Conservation (phyloP, 2,113 vertebrate species). For the Phalacrocorax aristotelis region DNA sequence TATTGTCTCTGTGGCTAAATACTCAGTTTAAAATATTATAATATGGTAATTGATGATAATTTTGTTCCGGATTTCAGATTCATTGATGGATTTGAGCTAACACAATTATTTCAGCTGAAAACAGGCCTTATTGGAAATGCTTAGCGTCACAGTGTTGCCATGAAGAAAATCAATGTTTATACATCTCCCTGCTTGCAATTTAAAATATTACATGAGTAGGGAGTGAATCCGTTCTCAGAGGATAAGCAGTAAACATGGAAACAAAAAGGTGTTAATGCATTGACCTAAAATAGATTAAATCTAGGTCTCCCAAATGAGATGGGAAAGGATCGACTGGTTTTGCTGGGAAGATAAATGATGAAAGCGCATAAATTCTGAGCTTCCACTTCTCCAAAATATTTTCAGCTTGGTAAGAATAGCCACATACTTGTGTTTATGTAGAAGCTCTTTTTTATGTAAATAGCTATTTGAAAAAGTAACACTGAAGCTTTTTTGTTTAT, state of each 20-base stretch:
- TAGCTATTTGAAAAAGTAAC: neutral
- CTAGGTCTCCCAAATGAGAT: conserved; percentile 28
- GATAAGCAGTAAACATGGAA: conserved; percentile 28
- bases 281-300: conserved; percentile 51
- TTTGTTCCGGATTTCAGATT: conserved; percentile 33
- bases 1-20: conserved; percentile 8
- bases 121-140: neutral
- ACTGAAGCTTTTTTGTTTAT: conserved; percentile 11
- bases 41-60: conserved; percentile 31
- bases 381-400: conserved; percentile 22
- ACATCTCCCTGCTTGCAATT: neutral
- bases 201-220: neutral
- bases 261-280: conserved; percentile 35
- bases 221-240: neutral
- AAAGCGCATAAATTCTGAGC: conserved; percentile 21
- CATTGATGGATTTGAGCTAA: conserved; percentile 45
- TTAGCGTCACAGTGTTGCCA: neutral
- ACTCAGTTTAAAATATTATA: conserved; percentile 2
- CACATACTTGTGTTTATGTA: neutral
- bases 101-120: conserved; percentile 29
- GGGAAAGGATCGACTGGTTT: neutral
- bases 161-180: conserved; percentile 12
- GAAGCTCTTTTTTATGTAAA: conserved; percentile 24
- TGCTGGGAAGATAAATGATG: neutral
- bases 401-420: conserved; percentile 36